Conservation (phyloP, 2,888 invertebrate species). For the Lithosia quadra region DNA sequence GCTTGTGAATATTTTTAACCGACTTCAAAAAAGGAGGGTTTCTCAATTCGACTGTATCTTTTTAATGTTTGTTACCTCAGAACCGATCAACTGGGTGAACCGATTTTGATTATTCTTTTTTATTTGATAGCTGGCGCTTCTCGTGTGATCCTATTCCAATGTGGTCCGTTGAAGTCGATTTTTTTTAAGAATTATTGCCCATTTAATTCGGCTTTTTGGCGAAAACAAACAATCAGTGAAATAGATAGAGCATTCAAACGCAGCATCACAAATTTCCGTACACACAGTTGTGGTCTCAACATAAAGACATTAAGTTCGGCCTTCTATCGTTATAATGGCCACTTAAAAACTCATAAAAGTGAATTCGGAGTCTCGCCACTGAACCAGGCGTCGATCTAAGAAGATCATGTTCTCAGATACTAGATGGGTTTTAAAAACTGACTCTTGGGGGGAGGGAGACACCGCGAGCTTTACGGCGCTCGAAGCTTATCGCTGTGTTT, state of each 20-base stretch:
- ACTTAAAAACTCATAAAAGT: conserved; percentile 83
- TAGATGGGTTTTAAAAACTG: conserved; percentile 31
- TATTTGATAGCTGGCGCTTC: too few relatives aligned
- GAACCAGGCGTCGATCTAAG: conserved; percentile 55
- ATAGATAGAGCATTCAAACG: conserved; percentile 49
- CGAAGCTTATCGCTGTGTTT: conserved; percentile 50
- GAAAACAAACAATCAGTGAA: not conserved
- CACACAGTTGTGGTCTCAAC: conserved; percentile 56
- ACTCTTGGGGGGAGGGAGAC: conserved; percentile 33
- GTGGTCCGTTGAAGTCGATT: too few relatives aligned
- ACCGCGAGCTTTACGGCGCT: conserved; percentile 44
- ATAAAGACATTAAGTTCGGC: conserved; percentile 76
- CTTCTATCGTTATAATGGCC: conserved; percentile 75
- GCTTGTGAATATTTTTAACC: not conserved
- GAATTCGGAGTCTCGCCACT: conserved; percentile 66
- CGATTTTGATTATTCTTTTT: too few relatives aligned
- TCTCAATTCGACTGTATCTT: too few relatives aligned
- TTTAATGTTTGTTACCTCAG: too few relatives aligned
- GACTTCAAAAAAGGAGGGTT: too few relatives aligned
- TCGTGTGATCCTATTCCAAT: too few relatives aligned
- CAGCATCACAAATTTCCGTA: conserved; percentile 56
- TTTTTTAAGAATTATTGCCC: too few relatives aligned
- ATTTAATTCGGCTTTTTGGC: too few relatives aligned
- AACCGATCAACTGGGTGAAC: too few relatives aligned
- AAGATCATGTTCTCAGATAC: conserved; percentile 54